Evolutionary conservation across 2,797 vertebrate species (phyloP).

Genomic region (Muraenolepis orangiensis): DNA sequence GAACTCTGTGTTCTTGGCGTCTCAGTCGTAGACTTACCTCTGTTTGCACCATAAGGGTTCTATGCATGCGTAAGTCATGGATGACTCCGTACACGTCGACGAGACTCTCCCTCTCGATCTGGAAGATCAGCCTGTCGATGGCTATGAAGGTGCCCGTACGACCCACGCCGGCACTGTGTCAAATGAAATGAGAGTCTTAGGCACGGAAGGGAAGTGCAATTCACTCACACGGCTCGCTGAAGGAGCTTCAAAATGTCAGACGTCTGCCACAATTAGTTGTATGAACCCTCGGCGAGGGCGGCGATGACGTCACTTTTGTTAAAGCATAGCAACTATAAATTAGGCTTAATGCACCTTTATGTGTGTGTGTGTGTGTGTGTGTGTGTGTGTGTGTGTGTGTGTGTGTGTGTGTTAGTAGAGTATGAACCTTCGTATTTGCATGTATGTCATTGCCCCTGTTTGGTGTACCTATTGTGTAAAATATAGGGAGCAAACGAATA

Average conservation of each 20-base stretch:
- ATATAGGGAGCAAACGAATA: too few species aligned
- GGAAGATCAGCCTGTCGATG: slow-evolving; percentile 88
- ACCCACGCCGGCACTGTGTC: slow-evolving; percentile 88
- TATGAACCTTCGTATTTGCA: too few species aligned
- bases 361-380: slow-evolving; percentile 2
- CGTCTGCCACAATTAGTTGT: background rate
- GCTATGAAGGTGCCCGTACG: slow-evolving; percentile 94
- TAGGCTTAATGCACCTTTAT: background rate
- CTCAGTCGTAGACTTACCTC: slow-evolving; percentile 79
- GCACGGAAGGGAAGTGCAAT: background rate
- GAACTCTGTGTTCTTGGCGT: background rate
- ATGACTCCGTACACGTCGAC: slow-evolving; percentile 88
- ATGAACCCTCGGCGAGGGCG: too few species aligned
- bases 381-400: background rate
- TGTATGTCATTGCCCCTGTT: too few species aligned
- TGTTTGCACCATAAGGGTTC: slow-evolving; percentile 93
- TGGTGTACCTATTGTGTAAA: too few species aligned
- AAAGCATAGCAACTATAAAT: background rate
- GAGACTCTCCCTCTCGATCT: slow-evolving; percentile 86
- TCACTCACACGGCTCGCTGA: background rate
- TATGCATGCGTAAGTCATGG: slow-evolving; percentile 89
- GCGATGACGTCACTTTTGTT: too few species aligned
- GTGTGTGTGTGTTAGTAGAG: too few species aligned
- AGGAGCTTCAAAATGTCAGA: background rate
- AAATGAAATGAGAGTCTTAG: background rate